A percentile compares a stretch with the other conserved stretches of the same genome.
Conservation (phyloP, 2,113 vertebrate genomes). For the Hucho hucho region DNA sequence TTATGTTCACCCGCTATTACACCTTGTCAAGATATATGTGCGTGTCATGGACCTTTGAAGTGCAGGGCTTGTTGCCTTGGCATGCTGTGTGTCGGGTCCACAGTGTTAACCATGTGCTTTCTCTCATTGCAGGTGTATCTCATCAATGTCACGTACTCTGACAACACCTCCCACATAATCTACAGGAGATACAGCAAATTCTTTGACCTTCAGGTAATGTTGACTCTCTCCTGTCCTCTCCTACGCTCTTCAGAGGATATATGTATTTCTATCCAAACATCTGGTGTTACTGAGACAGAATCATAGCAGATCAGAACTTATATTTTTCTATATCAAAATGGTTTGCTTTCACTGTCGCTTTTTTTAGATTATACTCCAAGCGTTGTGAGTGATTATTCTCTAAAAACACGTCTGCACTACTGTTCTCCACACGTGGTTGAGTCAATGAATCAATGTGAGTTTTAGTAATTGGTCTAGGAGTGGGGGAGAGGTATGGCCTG, state of each 20-base stretch:
- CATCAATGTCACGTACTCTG: slow-evolving; percentile 96
- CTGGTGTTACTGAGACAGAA: no score
- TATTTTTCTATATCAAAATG: slow-evolving; percentile 11
- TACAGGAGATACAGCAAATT: slow-evolving; percentile 99
- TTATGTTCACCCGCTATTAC: slow-evolving; percentile 2
- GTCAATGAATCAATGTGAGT: slow-evolving; percentile 54
- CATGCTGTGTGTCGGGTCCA: background rate
- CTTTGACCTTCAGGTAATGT: slow-evolving; percentile 95
- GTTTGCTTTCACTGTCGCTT: slow-evolving; percentile 25
- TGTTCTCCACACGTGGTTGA: slow-evolving; percentile 50
- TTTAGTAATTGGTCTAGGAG: slow-evolving; percentile 60
- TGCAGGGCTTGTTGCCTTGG: background rate
- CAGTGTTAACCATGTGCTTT: background rate
- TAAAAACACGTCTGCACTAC: slow-evolving; percentile 8
- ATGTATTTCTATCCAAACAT: no score
- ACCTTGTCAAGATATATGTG: slow-evolving; percentile 13
- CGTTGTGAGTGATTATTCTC: slow-evolving; percentile 5
- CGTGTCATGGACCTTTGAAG: background rate
- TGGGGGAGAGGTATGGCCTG: slow-evolving; percentile 42
- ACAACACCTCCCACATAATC: slow-evolving; percentile 91
- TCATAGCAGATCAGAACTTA: background rate
- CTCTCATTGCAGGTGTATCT: slow-evolving; percentile 87
- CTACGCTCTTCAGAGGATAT: no score
- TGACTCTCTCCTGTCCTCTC: no score
- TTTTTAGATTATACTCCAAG: background rate